Evolutionary conservation across 1,140 invertebrate species (phyloP), one percentile per base, ranked within the genome.

Genomic region (Cecropterus lyciades): DNA sequence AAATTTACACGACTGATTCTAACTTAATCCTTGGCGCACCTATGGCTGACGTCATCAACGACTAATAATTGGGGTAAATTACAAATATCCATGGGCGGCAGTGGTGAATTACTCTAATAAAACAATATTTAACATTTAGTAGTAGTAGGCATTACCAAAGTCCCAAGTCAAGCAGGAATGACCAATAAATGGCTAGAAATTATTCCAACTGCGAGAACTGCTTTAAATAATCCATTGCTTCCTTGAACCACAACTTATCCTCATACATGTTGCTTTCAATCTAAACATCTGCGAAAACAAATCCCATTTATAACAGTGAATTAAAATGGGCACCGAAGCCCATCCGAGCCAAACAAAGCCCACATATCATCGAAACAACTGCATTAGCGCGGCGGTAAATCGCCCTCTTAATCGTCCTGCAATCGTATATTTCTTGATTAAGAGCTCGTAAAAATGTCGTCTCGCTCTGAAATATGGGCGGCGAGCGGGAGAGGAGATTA

Each of bases 391-490:
- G 71, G 65, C 74, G 77, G 73, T 85, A 82, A 87, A 85, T 87
- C 80, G 75, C 67, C 72, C 77, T 79, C 81, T 89, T 89, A 89
- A 91, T 91, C 85, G 85, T 65, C 74, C 74, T 76, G 68, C 82
- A 82, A 90, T 88, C 87, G 76, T 88, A 89, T 89, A 91, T 86
- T 89, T 91, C 85, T 91, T 91, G 88, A 91, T 91, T 91, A 91
- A 91, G 85, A 84, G 84, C 79, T 89, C 89, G 87, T 91, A 91
- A 91, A 91, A 89, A 86, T 80, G 87, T 89, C 89, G 73, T 84
- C 85, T 70, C 73, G 30, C 78, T 87, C 81, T 89, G 85, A 91
- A 77, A 82, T 89, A 91, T 78, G 75, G 57, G 51, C 59, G 51
- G 55, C 67, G 79, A 86, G 79, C 77, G 73, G 79, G 82, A 86